Conservation (phyloP, 1,140 invertebrate species). For the Papilio helenus region DNA sequence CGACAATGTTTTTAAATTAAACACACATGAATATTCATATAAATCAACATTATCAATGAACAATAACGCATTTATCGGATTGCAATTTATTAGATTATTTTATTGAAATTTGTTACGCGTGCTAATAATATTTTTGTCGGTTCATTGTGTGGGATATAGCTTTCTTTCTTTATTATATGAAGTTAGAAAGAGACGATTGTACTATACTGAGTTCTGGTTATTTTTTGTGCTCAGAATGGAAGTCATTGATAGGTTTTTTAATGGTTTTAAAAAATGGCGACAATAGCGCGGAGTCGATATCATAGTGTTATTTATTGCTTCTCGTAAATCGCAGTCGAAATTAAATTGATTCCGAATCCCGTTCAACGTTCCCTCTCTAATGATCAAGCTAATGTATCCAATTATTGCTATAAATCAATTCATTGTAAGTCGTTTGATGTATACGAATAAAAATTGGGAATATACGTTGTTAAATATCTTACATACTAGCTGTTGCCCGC, state of each 20-base stretch:
- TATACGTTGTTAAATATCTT: background rate
- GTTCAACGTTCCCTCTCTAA: constrained; percentile 57
- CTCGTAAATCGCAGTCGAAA: constrained; percentile 76
- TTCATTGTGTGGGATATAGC: constrained; percentile 48
- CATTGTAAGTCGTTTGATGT: constrained; percentile 50
- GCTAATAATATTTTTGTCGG: constrained; percentile 61
- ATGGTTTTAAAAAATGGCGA: constrained; percentile 79
- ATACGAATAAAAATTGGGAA: background rate
- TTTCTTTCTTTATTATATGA: constrained; percentile 44
- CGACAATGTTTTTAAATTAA: constrained; percentile 48
- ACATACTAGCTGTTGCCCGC: too few species aligned
- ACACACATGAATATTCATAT: constrained; percentile 80
- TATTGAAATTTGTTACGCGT: constrained; percentile 79
- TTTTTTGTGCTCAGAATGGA: constrained; percentile 63
- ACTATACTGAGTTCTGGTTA: constrained; percentile 46
- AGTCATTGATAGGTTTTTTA: constrained; percentile 79
- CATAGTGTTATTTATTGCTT: constrained; percentile 74
- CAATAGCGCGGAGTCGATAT: constrained; percentile 70
- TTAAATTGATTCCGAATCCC: constrained; percentile 77
- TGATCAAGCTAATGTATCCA: constrained; percentile 59
- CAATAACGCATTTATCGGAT: constrained; percentile 74
- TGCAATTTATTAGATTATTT: constrained; percentile 80
- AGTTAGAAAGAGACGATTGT: constrained; percentile 55
- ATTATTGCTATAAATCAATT: constrained; percentile 72
- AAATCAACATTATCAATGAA: constrained; percentile 76